Percentiles rank a stretch among this genome's conserved stretches.
Evolutionary conservation across 92 coral and sea anemone genomes (phyloP).

Genomic region (Desmophyllum pertusum): DNA sequence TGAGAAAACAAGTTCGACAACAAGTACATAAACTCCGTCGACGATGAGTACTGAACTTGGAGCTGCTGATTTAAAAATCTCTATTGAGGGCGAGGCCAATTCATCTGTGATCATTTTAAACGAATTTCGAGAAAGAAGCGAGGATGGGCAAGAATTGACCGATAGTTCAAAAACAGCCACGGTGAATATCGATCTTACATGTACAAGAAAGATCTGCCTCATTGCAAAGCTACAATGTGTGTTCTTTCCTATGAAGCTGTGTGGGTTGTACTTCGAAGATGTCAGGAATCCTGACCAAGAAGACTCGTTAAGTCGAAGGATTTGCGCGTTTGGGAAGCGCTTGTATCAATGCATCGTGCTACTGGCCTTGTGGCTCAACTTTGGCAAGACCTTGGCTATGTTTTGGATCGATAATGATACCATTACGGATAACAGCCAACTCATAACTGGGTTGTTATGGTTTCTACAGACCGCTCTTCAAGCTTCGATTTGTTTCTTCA

Average conservation of each 20-base stretch:
- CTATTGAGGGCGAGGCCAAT: not conserved
- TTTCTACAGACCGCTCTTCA: slow-evolving; percentile 35
- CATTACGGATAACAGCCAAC: not conserved
- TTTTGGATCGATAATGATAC: slow-evolving; percentile 30
- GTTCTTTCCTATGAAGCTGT: slow-evolving; percentile 37
- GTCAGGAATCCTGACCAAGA: not conserved
- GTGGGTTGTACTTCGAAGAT: slow-evolving; percentile 32
- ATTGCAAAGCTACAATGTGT: slow-evolving; percentile 26
- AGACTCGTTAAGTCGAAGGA: not conserved
- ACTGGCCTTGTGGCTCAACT: slow-evolving; percentile 39
- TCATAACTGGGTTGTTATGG: slow-evolving; percentile 24
- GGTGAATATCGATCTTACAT: not conserved
- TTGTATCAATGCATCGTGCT: slow-evolving; percentile 35
- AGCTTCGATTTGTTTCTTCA: slow-evolving; percentile 37
- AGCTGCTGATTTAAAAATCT: not conserved
- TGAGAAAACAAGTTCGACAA: not conserved
- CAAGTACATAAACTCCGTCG: no score
- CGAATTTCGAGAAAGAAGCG: not conserved
- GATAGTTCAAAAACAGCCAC: not conserved
- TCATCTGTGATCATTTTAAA: slow-evolving; percentile 3
- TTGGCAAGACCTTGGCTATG: slow-evolving; percentile 21
- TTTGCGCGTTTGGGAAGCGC: slow-evolving; percentile 3
- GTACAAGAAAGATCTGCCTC: slow-evolving; percentile 32
- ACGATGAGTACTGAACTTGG: not conserved
- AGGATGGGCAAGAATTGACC: not conserved